A percentile compares a stretch with the other conserved stretches of the same genome.
Conservation (phyloP, 1,140 invertebrate species). For the Oppia nitens region DNA sequence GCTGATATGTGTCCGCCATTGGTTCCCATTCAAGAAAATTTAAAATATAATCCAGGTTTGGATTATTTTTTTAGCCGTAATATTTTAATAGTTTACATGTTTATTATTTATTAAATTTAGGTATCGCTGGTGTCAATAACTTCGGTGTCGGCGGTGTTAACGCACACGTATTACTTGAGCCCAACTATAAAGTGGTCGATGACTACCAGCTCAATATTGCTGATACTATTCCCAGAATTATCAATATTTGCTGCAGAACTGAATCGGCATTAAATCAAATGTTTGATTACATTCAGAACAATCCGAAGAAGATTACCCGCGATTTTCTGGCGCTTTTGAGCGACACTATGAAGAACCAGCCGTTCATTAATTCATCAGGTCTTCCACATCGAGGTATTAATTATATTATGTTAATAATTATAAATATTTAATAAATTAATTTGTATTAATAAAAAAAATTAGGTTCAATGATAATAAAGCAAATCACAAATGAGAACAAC, state of each 20-base stretch:
- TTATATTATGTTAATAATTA: not conserved
- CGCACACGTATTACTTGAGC: no score
- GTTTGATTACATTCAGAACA: constrained; percentile 27
- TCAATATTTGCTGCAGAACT: constrained; percentile 11
- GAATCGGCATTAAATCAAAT: constrained; percentile 27
- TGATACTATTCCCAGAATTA: constrained; percentile 3
- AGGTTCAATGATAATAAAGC: no score
- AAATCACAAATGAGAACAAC: no score
- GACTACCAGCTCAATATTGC: constrained; percentile 1
- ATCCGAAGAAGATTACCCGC: constrained; percentile 21
- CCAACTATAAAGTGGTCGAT: constrained; percentile 44
- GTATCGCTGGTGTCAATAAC: no score
- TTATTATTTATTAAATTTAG: constrained; percentile 7
- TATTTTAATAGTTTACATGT: no score
- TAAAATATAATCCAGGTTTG: constrained; percentile 26
- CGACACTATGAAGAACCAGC: constrained; percentile 5
- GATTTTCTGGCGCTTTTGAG: constrained; percentile 16
- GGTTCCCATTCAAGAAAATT: constrained; percentile 13
- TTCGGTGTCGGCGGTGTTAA: no score
- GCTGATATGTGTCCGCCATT: constrained; percentile 57
- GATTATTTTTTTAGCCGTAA: constrained; percentile 29
- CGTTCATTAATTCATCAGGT: not conserved
- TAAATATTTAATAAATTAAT: no score
- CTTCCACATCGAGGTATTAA: constrained; percentile 9
- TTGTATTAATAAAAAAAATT: no score